Conservation (phyloP, 1,140 invertebrate species). For the Phthorimaea operculella region DNA sequence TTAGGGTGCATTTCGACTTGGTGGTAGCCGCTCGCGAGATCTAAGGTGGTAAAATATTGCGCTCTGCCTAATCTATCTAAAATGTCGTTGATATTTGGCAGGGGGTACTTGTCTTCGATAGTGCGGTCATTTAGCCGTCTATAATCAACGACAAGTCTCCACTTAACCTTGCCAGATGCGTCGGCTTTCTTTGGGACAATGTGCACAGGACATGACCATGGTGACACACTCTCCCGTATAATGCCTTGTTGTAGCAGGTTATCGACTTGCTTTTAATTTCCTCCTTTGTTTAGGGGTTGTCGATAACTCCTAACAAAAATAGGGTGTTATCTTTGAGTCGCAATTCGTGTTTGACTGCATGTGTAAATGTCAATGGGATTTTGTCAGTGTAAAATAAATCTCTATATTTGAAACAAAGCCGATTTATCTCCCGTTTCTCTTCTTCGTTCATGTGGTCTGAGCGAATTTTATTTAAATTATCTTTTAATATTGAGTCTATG, state of each 20-base stretch:
- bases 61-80: conserved; percentile 38
- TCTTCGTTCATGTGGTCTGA: conserved; percentile 10
- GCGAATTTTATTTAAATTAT: conserved; percentile 1
- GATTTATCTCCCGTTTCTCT: conserved; percentile 4
- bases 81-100: conserved; percentile 57
- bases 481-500: neutral
- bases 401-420: conserved; percentile 7
- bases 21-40: conserved; percentile 50
- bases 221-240: conserved; percentile 5
- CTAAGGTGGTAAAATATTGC: conserved; percentile 31
- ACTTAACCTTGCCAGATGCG: conserved; percentile 2
- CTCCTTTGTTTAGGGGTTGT: neutral
- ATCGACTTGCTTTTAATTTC: conserved; percentile 11
- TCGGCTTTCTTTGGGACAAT: conserved; percentile 12
- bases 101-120: conserved; percentile 53
- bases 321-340: neutral
- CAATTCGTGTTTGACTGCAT: conserved; percentile 10
- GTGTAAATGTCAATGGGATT: conserved; percentile 9
- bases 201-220: conserved; percentile 9
- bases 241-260: conserved; percentile 3
- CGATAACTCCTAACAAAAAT: conserved; percentile 9
- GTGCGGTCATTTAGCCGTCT: conserved; percentile 37
- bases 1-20: conserved; percentile 47
- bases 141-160: conserved; percentile 25
- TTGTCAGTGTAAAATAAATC: conserved; percentile 11